These are phyloP conservation scores for Trichonephila clavata DNA, from an alignment of 1,140 invertebrate genomes.

Conservation along the genomic window DNA sequence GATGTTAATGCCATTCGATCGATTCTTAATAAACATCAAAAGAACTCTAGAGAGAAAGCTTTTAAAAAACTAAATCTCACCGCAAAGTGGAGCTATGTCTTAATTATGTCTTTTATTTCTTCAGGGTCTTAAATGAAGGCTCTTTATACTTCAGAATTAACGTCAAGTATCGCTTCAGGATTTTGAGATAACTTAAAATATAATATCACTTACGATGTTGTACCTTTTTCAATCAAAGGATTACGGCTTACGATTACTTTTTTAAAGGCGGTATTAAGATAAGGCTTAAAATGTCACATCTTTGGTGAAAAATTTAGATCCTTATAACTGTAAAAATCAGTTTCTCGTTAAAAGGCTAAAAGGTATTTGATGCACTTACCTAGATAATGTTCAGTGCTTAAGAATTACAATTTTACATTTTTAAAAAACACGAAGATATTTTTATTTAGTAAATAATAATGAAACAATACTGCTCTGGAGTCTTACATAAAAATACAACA, in stretches of 20 bases:
- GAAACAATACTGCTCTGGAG: background rate
- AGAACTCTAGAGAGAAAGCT: constrained; percentile 9
- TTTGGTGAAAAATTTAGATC: constrained; percentile 5
- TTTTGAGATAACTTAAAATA: constrained; percentile 48
- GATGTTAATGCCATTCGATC: constrained; percentile 37
- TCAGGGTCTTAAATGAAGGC: constrained; percentile 13
- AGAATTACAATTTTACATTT: constrained; percentile 29
- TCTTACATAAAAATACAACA: background rate
- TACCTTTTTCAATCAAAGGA: constrained; percentile 32
- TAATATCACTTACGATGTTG: constrained; percentile 52
- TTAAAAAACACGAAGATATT: background rate
- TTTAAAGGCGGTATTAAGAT: background rate
- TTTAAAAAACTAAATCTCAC: constrained; percentile 45
- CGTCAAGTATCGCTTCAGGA: constrained; percentile 36
- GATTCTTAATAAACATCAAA: constrained; percentile 33
- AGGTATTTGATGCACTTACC: constrained; percentile 20
- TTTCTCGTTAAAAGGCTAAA: constrained; percentile 26
- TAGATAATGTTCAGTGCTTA: constrained; percentile 14
- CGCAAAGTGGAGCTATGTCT: constrained; percentile 21
- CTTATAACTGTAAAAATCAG: constrained; percentile 31
- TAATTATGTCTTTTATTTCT: constrained; percentile 47
- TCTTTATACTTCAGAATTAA: constrained; percentile 35
- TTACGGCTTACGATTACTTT: background rate
- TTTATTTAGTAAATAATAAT: background rate
- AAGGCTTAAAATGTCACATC: constrained; percentile 1